Base-by-base conservation (phyloP, 2,888 invertebrate genomes). In the Drosophila multiciliata region DNA sequence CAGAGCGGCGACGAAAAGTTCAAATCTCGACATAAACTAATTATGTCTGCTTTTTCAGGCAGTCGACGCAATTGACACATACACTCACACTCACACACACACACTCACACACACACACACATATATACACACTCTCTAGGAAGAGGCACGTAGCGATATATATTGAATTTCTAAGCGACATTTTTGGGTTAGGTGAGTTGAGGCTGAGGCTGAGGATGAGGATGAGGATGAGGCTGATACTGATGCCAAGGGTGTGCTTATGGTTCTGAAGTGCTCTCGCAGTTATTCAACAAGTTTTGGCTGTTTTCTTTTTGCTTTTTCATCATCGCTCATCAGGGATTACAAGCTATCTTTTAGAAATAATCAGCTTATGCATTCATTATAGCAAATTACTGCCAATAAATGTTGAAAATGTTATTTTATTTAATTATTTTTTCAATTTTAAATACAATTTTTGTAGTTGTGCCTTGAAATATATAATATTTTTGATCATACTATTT, bases 21-120 rank as follows among this genome's bases (percentile, higher is more conserved):
- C 73, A 88, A 84, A 84, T 86, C 89, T 78, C 68, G 58, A 68
- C 73, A 58, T 83, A 86, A 84, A 73, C 89, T 81, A 86, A 84
- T 84, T 83, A 84, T 74, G 70, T 74, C 72, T 73, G 78, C 89
- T 75, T 88, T 84, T 81, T 66, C 73, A 87, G 67, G 82, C 76
- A 81, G 82, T 67, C 73, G 63, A 67, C 45, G 55, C 63, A 70
- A 54, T 49, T 58, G 53, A n/a, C 62, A 26, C 42, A 29, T 12
- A 54, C 54, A 26, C 40, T 52, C 45, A 45, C n/a, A 26, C 29
- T 5, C 42, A 55, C 26, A 45, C 23, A 61, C 48, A 58, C 54
- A 36, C 45, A 54, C 42, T 52, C 26, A 45, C 23, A 61, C 48
- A 58, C 54, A 36, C 45, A 54, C 49, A 32, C 29, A 48, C 40